Evolutionary conservation across 2,888 invertebrate genomes (phyloP).

Genomic region (Apotomis turbidana): DNA sequence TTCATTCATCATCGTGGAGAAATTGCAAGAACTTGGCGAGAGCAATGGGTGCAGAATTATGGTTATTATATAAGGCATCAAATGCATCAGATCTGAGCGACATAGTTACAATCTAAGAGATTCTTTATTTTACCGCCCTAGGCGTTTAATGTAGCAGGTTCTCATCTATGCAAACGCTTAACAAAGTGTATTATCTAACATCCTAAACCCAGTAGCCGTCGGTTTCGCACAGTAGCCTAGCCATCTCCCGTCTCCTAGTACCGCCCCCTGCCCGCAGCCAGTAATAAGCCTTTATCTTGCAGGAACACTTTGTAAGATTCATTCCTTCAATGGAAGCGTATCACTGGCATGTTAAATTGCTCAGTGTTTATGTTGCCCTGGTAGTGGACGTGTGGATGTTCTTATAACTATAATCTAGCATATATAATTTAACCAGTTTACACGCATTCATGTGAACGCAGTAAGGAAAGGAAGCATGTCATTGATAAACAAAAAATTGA

Average conservation of each 20-base stretch:
- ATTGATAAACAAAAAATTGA: constrained; percentile 1
- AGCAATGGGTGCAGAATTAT: no score
- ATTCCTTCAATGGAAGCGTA: constrained; percentile 40
- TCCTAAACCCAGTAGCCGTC: constrained; percentile 48
- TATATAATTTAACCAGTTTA: constrained; percentile 5
- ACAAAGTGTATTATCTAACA: constrained; percentile 29
- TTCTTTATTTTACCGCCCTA: not conserved
- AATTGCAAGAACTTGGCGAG: no score
- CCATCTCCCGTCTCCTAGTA: constrained; percentile 54
- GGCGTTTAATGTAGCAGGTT: not conserved
- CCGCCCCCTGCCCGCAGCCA: constrained; percentile 55
- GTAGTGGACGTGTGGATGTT: constrained; percentile 18
- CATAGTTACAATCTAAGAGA: not conserved
- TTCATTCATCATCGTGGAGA: no score
- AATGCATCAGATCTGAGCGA: no score
- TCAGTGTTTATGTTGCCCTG: constrained; percentile 23
- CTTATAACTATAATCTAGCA: constrained; percentile 11
- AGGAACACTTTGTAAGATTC: constrained; percentile 36
- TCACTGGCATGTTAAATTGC: constrained; percentile 7
- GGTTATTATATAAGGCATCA: no score
- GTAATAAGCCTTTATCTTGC: constrained; percentile 40
- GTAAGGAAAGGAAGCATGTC: not conserved
- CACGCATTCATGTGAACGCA: constrained; percentile 1
- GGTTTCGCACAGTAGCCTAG: constrained; percentile 55
- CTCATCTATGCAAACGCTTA: not conserved